Conservation (phyloP, 2,797 vertebrate species). For the Tapirus indicus region DNA sequence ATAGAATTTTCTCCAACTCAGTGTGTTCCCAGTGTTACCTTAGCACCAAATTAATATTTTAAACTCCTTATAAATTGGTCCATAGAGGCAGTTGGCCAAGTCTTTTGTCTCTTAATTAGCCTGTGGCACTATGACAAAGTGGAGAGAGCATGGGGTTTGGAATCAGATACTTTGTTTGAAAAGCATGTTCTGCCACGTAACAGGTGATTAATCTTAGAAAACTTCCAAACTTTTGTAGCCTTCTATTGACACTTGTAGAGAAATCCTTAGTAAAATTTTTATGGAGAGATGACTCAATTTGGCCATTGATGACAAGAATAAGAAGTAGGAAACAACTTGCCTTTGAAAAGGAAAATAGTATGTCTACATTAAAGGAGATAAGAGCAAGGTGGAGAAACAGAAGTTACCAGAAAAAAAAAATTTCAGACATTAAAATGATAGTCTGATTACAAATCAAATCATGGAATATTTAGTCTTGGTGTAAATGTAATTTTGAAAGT, state of each 20-base stretch:
- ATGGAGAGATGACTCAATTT: not conserved
- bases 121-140: not conserved
- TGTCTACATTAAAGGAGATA: not conserved
- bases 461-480: not conserved
- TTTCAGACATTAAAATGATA: not conserved
- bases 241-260: not conserved
- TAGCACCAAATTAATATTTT: constrained; percentile 66
- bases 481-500: not conserved
- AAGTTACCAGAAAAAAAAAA: not conserved
- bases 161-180: constrained; percentile 20
- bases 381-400: not conserved
- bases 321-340: not conserved
- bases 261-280: not conserved
- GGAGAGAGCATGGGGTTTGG: not conserved
- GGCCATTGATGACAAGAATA: not conserved
- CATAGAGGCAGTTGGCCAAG: not conserved
- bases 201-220: constrained; percentile 2
- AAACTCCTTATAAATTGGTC: constrained; percentile 15
- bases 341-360: constrained; percentile 2
- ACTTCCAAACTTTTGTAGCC: not conserved
- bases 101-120: constrained; percentile 35
- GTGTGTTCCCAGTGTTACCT: not conserved
- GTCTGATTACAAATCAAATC: not conserved
- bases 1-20: constrained; percentile 9
- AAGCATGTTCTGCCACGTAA: not conserved